Conservation (phyloP, 2,113 vertebrate species). For the Pterophyllum scalare region DNA sequence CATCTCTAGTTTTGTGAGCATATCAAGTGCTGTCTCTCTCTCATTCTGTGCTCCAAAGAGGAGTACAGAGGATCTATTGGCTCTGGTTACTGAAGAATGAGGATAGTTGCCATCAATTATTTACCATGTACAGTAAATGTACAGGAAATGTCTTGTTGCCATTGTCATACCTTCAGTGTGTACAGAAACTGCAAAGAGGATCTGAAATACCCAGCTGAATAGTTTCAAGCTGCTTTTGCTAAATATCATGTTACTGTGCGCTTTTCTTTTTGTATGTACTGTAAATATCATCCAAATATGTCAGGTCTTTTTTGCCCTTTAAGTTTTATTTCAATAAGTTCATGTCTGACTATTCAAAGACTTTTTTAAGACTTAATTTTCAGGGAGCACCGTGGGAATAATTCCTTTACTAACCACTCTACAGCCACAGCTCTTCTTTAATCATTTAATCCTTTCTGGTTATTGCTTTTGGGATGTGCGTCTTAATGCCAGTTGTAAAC, state of each 20-base stretch:
- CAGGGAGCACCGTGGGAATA: background rate
- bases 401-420: slow-evolving; percentile 20
- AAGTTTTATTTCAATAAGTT: slow-evolving; percentile 2
- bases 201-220: background rate
- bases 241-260: background rate
- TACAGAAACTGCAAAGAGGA: slow-evolving; percentile 9
- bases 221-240: background rate
- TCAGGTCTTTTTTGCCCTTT: background rate
- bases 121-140: slow-evolving; percentile 44
- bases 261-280: background rate
- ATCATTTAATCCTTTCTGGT: slow-evolving; percentile 7
- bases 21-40: slow-evolving; percentile 43
- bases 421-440: slow-evolving; percentile 1
- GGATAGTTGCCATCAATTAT: slow-evolving; percentile 36
- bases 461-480: slow-evolving; percentile 13
- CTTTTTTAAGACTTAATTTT: background rate
- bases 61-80: slow-evolving; percentile 19
- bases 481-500: slow-evolving; percentile 13
- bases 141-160: slow-evolving; percentile 26
- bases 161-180: slow-evolving; percentile 4
- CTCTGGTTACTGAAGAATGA: slow-evolving; percentile 39
- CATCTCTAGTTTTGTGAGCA: slow-evolving; percentile 65
- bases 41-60: slow-evolving; percentile 22
- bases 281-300: background rate
- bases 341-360: background rate